phyloP scores from a whole-genome alignment of 2,888 invertebrate genomes.

The Sphaeridia pumilis region DNA sequence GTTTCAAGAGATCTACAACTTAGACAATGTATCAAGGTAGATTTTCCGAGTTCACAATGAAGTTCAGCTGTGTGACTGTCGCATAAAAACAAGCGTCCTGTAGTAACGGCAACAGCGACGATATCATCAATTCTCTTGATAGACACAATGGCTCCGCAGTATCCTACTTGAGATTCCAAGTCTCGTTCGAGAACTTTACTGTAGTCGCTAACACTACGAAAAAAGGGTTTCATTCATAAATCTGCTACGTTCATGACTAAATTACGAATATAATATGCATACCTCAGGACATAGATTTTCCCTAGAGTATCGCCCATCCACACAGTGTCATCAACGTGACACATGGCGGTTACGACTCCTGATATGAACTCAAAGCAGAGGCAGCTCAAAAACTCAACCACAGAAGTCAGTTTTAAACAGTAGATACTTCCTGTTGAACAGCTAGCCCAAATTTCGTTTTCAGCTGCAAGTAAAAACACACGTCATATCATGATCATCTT shows the following conservation, averaged over 20 bases:
- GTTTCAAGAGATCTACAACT: constrained; percentile 20
- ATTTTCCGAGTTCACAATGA: constrained; percentile 32
- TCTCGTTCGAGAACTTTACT: constrained; percentile 27
- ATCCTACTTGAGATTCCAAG: constrained; percentile 33
- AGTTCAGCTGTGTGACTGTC: constrained; percentile 24
- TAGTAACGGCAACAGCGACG: constrained; percentile 31
- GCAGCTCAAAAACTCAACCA: constrained; percentile 23
- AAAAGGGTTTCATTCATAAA: background rate
- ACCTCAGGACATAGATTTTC: constrained; percentile 70
- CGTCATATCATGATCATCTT: background rate
- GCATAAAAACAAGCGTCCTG: constrained; percentile 29
- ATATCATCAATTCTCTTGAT: constrained; percentile 24
- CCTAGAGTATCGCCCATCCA: constrained; percentile 87
- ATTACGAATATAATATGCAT: constrained; percentile 22
- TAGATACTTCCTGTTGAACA: constrained; percentile 35
- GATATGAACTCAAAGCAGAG: constrained; percentile 34
- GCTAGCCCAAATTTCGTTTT: constrained; percentile 36
- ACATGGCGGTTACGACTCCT: constrained; percentile 47
- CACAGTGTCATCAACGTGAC: constrained; percentile 60
- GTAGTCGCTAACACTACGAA: constrained; percentile 25
- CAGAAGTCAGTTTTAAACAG: constrained; percentile 22
- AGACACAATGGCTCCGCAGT: constrained; percentile 32
- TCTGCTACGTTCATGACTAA: background rate
- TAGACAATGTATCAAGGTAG: constrained; percentile 32
- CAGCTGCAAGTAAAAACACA: constrained; percentile 17